Conservation (phyloP, 2,888 invertebrate species). For the Pasiphila rectangulata region DNA sequence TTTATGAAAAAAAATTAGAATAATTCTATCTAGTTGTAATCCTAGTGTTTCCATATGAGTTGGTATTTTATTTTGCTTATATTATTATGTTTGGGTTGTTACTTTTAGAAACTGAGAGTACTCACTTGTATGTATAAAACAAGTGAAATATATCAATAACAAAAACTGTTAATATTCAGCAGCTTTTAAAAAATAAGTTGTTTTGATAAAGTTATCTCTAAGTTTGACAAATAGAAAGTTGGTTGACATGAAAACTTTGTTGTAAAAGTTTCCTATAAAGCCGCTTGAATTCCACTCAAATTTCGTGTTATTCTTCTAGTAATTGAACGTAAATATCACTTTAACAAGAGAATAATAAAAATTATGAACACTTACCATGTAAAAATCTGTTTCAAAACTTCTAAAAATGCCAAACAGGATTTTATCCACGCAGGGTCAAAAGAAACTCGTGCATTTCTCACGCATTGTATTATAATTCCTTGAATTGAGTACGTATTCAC, state of each 20-base stretch:
- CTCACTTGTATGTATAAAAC: no score
- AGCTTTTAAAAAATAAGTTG: conserved; percentile 11
- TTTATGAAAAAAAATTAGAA: no score
- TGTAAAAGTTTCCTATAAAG: conserved; percentile 1
- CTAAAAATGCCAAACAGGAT: conserved; percentile 40
- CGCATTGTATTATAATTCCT: conserved; percentile 56
- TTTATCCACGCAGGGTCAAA: conserved; percentile 38
- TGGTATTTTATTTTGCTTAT: no score
- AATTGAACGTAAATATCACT: background rate
- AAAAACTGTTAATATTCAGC: no score
- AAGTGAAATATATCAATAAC: no score
- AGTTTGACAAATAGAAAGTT: conserved; percentile 27
- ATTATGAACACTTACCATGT: conserved; percentile 40
- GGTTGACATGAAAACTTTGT: conserved; percentile 11
- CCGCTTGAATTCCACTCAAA: background rate
- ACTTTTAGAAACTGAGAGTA: no score
- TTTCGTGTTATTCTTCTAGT: background rate
- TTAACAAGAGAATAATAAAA: conserved; percentile 10
- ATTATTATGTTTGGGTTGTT: no score
- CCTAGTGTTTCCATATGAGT: no score
- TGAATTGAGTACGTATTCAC: conserved; percentile 51
- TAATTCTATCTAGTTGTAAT: no score
- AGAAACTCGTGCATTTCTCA: conserved; percentile 49
- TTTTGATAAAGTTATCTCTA: conserved; percentile 17
- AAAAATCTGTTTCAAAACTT: conserved; percentile 27